A percentile compares a stretch with the other conserved stretches of the same genome.
phyloP scores from a whole-genome alignment of 2,113 vertebrate genomes.

The Varanus komodoensis region DNA sequence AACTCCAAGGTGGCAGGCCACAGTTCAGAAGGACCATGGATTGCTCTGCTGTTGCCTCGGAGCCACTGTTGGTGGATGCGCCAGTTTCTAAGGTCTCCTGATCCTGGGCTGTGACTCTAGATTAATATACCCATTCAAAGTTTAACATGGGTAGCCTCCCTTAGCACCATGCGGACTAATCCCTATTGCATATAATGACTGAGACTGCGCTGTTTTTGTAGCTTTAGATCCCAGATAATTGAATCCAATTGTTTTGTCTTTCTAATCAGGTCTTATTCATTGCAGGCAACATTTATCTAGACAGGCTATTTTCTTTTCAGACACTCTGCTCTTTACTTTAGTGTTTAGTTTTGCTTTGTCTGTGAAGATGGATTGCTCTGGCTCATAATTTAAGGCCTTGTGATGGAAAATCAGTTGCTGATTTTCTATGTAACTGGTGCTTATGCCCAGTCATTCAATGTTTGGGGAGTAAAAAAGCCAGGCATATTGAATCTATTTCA shows the following conservation, averaged over 20 bases:
- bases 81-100: too few species aligned
- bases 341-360: neutral
- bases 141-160: too few species aligned
- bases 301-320: constrained; percentile 4
- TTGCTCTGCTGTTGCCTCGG: too few species aligned
- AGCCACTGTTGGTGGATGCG: neutral
- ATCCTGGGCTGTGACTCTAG: neutral
- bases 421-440: constrained; percentile 53
- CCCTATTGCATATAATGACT: neutral
- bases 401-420: constrained; percentile 56
- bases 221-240: neutral
- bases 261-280: neutral
- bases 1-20: too few species aligned
- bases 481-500: neutral
- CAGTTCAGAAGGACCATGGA: too few species aligned
- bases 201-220: neutral
- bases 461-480: constrained; percentile 44
- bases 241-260: neutral
- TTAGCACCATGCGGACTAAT: neutral
- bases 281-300: neutral
- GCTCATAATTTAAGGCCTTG: constrained; percentile 7
- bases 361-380: neutral
- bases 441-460: constrained; percentile 54
- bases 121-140: neutral
- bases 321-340: neutral